Base-by-base conservation (phyloP, 1,140 invertebrate genomes). In the Geopemphigus sp. region DNA sequence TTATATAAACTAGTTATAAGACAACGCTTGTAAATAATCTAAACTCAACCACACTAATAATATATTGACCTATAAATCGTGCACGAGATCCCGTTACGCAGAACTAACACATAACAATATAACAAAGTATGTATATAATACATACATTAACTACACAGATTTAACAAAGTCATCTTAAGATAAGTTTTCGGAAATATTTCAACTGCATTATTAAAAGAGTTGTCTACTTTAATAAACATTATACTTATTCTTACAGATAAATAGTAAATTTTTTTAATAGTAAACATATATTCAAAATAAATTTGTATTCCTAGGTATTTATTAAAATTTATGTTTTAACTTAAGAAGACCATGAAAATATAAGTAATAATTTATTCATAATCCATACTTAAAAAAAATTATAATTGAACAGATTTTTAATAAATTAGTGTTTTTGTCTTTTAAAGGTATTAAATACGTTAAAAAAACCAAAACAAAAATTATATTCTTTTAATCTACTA, bases 41-140 rank as follows among this genome's bases (percentile, higher is more conserved):
- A 64, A 64, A 64, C 29, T 0, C n/a, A 45, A 64, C 32, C 5
- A 64, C 5, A 45, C 19, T 29, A 19, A 39, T 45, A 45, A 14
- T 12, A 22, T 64, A 64, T 64, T 64, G 32, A 64, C 63, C 63
- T n/a, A 64, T 22, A 64, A 22, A 64, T 64, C 5, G 11, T 39
- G 39, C 32, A n/a, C 5, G 11, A 64, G 29, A 19, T 22, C 10
- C 63, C 63, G 63, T 64, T 64, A 64, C 26, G 4, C 19, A 32
- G 17, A 1, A 5, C 54, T n/a, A 64, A 32, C 63, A 11, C 15
- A 39, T 22, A 64, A 64, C 32, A 39, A 64, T 22, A 61, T 61
- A 17, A 29, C 2, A 15, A 59, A 64, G 17, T n/a, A 63, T 39
- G 32, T 39, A 39, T 39, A 39, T 4, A 4, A 39, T 39, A 39